Evolutionary conservation across 2,888 invertebrate genomes (phyloP), one percentile per base, ranked within the genome.

Genomic region (Rambutsinella grinnellia): DNA sequence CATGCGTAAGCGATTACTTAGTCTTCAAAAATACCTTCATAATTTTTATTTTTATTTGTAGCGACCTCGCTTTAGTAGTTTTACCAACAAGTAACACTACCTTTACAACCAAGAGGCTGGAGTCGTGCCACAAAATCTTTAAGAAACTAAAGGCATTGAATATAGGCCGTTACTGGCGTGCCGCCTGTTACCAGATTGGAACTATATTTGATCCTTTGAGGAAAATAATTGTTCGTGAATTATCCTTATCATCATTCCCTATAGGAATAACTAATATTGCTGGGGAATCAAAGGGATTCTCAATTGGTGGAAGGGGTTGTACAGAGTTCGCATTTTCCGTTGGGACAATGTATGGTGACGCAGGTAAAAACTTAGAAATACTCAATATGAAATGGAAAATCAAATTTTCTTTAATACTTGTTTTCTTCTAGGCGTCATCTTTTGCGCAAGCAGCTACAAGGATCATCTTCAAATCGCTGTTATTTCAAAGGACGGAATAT

Each of bases 1-100:
- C 65, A 61, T 24, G 13, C 10, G 60, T 60, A 46, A 60, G 60
- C 13, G n/a, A 49, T 36, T 36, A 8, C 5, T 36, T 36, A 36
- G 36, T n/a, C n/a, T n/a, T n/a, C n/a, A n/a, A n/a, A n/a, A n/a
- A n/a, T n/a, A n/a, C n/a, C n/a, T n/a, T n/a, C n/a, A n/a, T n/a
- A n/a, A n/a, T n/a, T n/a, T n/a, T n/a, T n/a, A n/a, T n/a, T n/a
- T n/a, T n/a, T n/a, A n/a, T n/a, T n/a, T n/a, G n/a, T n/a, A n/a
- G n/a, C n/a, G n/a, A n/a, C n/a, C n/a, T n/a, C n/a, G n/a, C n/a
- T n/a, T n/a, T n/a, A n/a, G n/a, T n/a, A n/a, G n/a, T n/a, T n/a
- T n/a, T n/a, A n/a, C n/a, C n/a, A n/a, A n/a, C n/a, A n/a, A n/a
- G n/a, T n/a, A n/a, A n/a, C n/a, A n/a, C n/a, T n/a, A n/a, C n/a